Evolutionary conservation across 2,888 invertebrate genomes (phyloP), one percentile per base, ranked within the genome.

Genomic region (Tachina fera): DNA sequence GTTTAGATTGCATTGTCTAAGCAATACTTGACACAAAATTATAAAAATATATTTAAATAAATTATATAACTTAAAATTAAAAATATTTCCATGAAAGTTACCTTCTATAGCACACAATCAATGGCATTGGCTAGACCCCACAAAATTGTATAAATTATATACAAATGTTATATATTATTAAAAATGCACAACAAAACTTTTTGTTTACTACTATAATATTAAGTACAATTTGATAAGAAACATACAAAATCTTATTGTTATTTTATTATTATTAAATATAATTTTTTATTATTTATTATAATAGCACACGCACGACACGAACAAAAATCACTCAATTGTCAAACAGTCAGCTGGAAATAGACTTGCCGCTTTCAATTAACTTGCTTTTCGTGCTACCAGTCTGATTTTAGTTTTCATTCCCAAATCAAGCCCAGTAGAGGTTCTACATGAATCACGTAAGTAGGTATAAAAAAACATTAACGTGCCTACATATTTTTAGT

Each of bases 11-110:
- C 31, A n/a, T n/a, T n/a, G n/a, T 31, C 6, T 6, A 5, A 5
- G 5, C 31, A 31, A 31, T 31, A 31, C 31, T 31, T 31, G 6
- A 6, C n/a, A n/a, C n/a, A 31, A 31, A 31, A 31, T 6, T 31
- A 39, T 47, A 19, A 31, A 39, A 3, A 22, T 10, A 43, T 43
- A 10, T 51, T 51, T 2, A 16, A 31, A 61, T 51, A 60, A 83
- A 71, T 83, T 83, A 83, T 78, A 83, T 83, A 83, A 83, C 83
- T 63, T 74, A 39, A 61, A 51, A n/a, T 19, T 6, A n/a, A 63
- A 72, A 67, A 78, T 72, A 83, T 68, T 78, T 83, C 77, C 67
- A 83, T 45, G 67, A 72, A 76, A 53, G 39, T 63, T 82, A 76
- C 76, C 70, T 70, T 56, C 19, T 45, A 22, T 11, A 68, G 56